Base-by-base conservation (phyloP, 2,888 invertebrate genomes). In the Diachrysia chrysitis region DNA sequence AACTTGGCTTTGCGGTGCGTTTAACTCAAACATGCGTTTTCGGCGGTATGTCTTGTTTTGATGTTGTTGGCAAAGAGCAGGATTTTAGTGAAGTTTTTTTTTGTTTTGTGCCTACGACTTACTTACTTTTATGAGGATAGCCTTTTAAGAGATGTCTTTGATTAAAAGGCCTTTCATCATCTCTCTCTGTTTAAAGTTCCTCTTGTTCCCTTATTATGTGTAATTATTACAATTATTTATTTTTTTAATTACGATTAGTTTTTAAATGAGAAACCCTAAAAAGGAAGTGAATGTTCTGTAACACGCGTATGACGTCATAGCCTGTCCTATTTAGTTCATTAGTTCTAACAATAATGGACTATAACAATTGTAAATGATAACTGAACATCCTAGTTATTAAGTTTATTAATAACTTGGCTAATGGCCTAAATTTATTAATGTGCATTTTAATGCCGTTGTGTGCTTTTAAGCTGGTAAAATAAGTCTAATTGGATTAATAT, bases 1-100 rank as follows among this genome's bases (percentile, higher is more conserved):
- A 77, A 73, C 76, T 76, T 51, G 66, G 63, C 72, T 74, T 73
- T 71, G 71, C 76, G 78, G 85, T 84, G 83, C 86, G 81, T 85
- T 66, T 81, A 76, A 79, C 71, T 80, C 69, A 79, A 82, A 81
- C 83, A 81, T 74, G 82, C 69, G 79, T 83, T 79, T 69, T 73
- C 81, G 67, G 65, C 66, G 78, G 78, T 70, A 65, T 83, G 69
- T 70, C 63, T 71, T 73, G 64, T 78, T 67, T 67, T 70, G 69
- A 71, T 65, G 77, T 69, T 63, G 35, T 25, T 62, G 29, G 42
- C 79, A 80, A 73, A 81, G 86, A 85, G 23, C 81, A 83, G 63
- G 21, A 21, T 55, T 35, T 23, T 10, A 16, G 19, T 17, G 6
- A 0, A 0, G 32, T 19, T 14, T 42, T 0, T 37, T 9, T 32